Conservation (phyloP, 2,888 invertebrate species). For the Eutolmus rufibarbis region DNA sequence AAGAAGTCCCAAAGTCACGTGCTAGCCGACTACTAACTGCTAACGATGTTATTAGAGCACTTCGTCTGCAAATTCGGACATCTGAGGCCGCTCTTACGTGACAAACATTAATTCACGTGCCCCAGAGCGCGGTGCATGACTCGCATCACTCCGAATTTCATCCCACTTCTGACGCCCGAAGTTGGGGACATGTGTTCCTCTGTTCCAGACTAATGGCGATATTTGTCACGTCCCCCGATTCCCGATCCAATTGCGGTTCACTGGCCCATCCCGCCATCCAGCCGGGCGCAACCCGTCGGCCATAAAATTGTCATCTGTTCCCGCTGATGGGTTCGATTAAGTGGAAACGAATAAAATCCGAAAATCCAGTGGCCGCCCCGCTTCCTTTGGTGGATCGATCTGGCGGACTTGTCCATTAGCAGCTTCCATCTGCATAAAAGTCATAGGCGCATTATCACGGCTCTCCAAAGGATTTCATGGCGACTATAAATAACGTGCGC, state of each 20-base stretch:
- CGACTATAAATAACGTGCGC: slow-evolving; percentile 42
- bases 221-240: slow-evolving; percentile 42
- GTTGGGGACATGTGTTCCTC: slow-evolving; percentile 19
- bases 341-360: slow-evolving; percentile 36
- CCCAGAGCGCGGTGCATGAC: background rate
- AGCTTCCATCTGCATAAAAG: slow-evolving; percentile 47
- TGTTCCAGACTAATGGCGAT: slow-evolving; percentile 34
- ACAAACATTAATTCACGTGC: slow-evolving; percentile 45
- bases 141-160: slow-evolving; percentile 26
- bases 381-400: slow-evolving; percentile 25
- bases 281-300: background rate
- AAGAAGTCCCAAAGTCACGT: slow-evolving; percentile 43
- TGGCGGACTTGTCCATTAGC: slow-evolving; percentile 42
- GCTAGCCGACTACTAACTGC: slow-evolving; percentile 4
- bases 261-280: background rate
- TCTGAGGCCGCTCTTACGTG: slow-evolving; percentile 46
- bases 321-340: slow-evolving; percentile 44
- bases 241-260: background rate
- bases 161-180: slow-evolving; percentile 35
- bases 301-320: slow-evolving; percentile 45
- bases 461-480: slow-evolving; percentile 29
- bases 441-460: slow-evolving; percentile 44
- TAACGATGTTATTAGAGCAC: slow-evolving; percentile 45
- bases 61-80: slow-evolving; percentile 42
- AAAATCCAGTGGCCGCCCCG: slow-evolving; percentile 13